These are phyloP conservation scores for Pseudopipra pipra DNA, from an alignment of 2,113 vertebrate genomes.

Conservation along the genomic window DNA sequence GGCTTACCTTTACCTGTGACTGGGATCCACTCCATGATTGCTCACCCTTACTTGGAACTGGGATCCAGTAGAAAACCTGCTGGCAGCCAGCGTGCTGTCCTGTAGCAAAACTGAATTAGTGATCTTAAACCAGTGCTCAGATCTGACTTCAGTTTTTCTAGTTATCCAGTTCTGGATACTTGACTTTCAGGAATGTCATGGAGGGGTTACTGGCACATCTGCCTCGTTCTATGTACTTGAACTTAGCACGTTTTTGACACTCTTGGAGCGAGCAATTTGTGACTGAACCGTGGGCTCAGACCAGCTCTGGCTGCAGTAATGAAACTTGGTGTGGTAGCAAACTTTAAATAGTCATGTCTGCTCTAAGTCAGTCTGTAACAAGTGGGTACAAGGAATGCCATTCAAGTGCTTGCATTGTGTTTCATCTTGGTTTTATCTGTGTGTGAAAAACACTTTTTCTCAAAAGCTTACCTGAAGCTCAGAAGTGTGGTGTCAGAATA, in stretches of 20 bases:
- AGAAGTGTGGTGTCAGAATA: slow-evolving; percentile 87
- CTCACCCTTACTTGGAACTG: slow-evolving; percentile 37
- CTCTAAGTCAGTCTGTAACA: slow-evolving; percentile 56
- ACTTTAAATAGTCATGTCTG: slow-evolving; percentile 38
- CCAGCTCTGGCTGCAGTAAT: slow-evolving; percentile 58
- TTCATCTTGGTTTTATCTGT: slow-evolving; percentile 72
- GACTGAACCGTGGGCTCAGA: slow-evolving; percentile 39
- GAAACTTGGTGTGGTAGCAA: slow-evolving; percentile 57
- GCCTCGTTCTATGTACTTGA: slow-evolving; percentile 53
- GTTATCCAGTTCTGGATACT: not conserved
- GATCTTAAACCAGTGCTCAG: slow-evolving; percentile 42
- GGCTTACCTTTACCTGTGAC: slow-evolving; percentile 35
- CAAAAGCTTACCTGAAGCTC: slow-evolving; percentile 66
- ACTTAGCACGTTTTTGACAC: slow-evolving; percentile 52
- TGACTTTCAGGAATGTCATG: slow-evolving; percentile 38
- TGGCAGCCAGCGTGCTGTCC: slow-evolving; percentile 34
- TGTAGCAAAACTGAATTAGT: not conserved
- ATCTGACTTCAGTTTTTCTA: slow-evolving; percentile 18
- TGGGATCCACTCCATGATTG: slow-evolving; percentile 10
- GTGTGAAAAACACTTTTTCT: slow-evolving; percentile 53
- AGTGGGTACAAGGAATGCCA: slow-evolving; percentile 70
- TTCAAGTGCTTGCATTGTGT: slow-evolving; percentile 83
- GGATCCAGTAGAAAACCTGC: slow-evolving; percentile 5
- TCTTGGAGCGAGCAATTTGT: slow-evolving; percentile 60
- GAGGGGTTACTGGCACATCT: slow-evolving; percentile 57